These are phyloP conservation scores for Ahaetulla prasina DNA, from an alignment of 2,113 vertebrate species.

Conservation along the genomic window DNA sequence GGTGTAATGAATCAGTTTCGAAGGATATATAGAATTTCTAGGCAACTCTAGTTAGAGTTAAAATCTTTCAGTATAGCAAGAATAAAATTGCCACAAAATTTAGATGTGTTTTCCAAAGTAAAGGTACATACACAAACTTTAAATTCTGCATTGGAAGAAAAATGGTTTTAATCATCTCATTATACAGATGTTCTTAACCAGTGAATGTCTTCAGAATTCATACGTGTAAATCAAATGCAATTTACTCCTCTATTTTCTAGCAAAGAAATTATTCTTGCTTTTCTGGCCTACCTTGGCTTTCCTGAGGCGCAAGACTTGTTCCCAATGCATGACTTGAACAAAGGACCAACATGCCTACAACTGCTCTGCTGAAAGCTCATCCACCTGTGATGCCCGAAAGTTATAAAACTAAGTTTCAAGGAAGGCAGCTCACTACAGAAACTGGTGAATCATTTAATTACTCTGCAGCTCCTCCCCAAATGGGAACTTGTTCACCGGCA, in stretches of 20 bases:
- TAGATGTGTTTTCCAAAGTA: background rate
- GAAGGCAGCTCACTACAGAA: constrained; percentile 43
- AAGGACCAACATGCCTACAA: background rate
- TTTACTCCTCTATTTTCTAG: background rate
- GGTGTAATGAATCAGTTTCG: background rate
- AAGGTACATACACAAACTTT: background rate
- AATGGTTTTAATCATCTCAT: background rate
- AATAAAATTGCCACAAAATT: background rate
- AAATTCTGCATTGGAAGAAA: background rate
- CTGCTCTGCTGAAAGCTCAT: constrained; percentile 9
- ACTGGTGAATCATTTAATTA: constrained; percentile 50
- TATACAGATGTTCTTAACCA: background rate
- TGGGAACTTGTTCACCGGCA: constrained; percentile 3
- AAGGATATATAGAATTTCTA: background rate
- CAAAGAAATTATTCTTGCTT: constrained; percentile 3
- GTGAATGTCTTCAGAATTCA: background rate
- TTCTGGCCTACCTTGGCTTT: constrained; percentile 70
- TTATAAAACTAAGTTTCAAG: constrained; percentile 21
- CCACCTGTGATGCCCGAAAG: background rate
- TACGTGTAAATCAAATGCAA: background rate
- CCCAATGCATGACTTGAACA: constrained; percentile 69
- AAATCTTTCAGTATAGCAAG: background rate
- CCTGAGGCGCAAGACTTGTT: constrained; percentile 64
- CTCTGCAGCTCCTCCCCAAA: constrained; percentile 33
- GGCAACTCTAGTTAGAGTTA: background rate